Base-by-base conservation (phyloP, 2,888 invertebrate species). In the Chrysomela aeneicollis region DNA sequence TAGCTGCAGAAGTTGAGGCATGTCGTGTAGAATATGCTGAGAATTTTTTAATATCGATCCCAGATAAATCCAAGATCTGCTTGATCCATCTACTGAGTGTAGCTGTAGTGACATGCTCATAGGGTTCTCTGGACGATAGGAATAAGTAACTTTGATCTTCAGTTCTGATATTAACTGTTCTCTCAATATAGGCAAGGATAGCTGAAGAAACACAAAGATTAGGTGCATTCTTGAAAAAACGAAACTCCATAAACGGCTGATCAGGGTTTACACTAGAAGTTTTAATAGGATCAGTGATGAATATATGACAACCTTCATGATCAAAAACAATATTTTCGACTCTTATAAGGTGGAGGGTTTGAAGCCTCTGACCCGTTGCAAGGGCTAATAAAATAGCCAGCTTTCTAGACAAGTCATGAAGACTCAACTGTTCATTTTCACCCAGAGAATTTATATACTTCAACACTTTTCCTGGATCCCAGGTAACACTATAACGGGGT, bases 1-100 rank as follows among this genome's bases (percentile, higher is more conserved):
- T 8, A 17, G 64, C 66, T 10, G 64, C 49, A 1, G 69, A 69
- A 12, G 66, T 67, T 0, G 69, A n/a, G 10, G 64, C 64, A 55
- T 67, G 69, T 50, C 66, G 19, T n/a, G 64, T 64, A 3, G 59
- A 60, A 42, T 69, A 57, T 5, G 64, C 32, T 1, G 37, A 18
- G 12, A 57, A 57, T 8, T 5, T 46, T 17, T 18, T 17, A 1
- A 21, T 57, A 32, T 60, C 51, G 8, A 60, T 52, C 10, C 60
- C 60, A 12, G 32, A 22, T 52, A 35, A 19, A 17, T 30, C 10
- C 18, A 61, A 18, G 5, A 19, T 22, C 9, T 61, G 35, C 37
- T 61, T 61, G 15, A 61, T 30, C 75, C 71, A 75, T 1, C 73
- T 53, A 55, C 63, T 61, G 37, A 73, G 22, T 0, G 71, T 72